A percentile compares a stretch with the other conserved stretches of the same genome.
phyloP scores from a whole-genome alignment of 2,797 vertebrate genomes.

The Telmatherina bonti region DNA sequence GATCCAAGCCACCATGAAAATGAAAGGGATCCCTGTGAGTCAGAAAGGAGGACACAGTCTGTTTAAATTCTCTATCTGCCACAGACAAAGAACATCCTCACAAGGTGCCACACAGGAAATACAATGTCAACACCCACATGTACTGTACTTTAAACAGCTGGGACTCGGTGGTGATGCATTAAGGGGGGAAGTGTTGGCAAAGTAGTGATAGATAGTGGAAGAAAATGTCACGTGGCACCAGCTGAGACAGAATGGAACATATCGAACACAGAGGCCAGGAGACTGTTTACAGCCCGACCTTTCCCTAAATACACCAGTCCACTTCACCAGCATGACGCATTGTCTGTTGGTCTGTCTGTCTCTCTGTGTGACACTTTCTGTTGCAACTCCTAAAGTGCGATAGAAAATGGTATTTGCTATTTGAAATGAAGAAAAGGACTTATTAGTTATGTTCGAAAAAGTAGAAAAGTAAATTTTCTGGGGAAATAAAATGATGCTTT shows the following conservation, averaged over 20 bases:
- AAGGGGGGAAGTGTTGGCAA: slow-evolving; percentile 29
- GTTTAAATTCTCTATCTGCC: slow-evolving; percentile 42
- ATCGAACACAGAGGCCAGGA: slow-evolving; percentile 23
- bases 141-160: slow-evolving; percentile 41
- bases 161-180: slow-evolving; percentile 12
- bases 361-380: neutral
- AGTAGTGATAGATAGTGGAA: slow-evolving; percentile 47
- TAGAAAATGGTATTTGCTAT: neutral
- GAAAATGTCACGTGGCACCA: slow-evolving; percentile 24
- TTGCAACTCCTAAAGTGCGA: neutral
- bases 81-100: slow-evolving; percentile 37
- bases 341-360: neutral
- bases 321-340: slow-evolving; percentile 8
- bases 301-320: slow-evolving; percentile 14
- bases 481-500: neutral
- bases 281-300: slow-evolving; percentile 27
- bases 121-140: slow-evolving; percentile 9
- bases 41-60: slow-evolving; percentile 11
- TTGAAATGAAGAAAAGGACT: neutral
- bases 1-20: slow-evolving; percentile 88
- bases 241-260: slow-evolving; percentile 19
- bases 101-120: slow-evolving; percentile 43
- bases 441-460: neutral
- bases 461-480: neutral
- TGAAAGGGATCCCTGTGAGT: slow-evolving; percentile 87